Base-by-base conservation (phyloP, 2,797 vertebrate genomes). In the Etheostoma nigrum region DNA sequence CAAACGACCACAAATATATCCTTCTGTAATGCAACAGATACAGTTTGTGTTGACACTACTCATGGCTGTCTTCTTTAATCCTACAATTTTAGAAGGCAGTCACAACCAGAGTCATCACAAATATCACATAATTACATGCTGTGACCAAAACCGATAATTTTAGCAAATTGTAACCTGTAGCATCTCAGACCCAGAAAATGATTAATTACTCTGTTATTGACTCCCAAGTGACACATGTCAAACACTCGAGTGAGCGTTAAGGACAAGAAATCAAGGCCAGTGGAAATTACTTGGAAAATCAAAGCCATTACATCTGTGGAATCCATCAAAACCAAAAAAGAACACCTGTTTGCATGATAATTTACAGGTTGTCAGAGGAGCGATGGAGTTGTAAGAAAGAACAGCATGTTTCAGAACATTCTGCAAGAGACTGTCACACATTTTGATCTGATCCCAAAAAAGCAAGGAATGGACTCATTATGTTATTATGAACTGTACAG, bases 401-500 rank as follows among this genome's bases (percentile, higher is more conserved):
- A 61, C 69, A 71, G 40, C 10, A 0, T 51, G 45, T 44, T 77
- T 76, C 67, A 44, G 51, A 64, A 40, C 36, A 45, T 59, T 63
- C 14, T 63, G 48, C n/a, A 49, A 69, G n/a, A 74, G 63, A 58
- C 23, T 55, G 58, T 66, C 53, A 8, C 48, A 59, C 59, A 49
- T 78, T 82, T 48, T 61, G 27, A 62, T 84, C 44, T 68, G 60
- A 78, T 72, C 49, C n/a, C 52, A 3, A n/a, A 72, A 36, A 67
- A 83, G 77, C 82, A 66, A 70, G 52, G 78, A 80, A 80, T 66
- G 54, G 79, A 75, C 77, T 89, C 79, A 89, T 92, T 89, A 86
- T 75, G 76, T 78, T 78, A 70, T 88, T 86, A 83, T 76, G 75
- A 82, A 78, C 79, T 76, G 81, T 76, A 65, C 77, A 78, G 82